These are phyloP conservation scores for Stegana nigrithorax DNA, from an alignment of 2,888 invertebrate species.

Conservation along the genomic window DNA sequence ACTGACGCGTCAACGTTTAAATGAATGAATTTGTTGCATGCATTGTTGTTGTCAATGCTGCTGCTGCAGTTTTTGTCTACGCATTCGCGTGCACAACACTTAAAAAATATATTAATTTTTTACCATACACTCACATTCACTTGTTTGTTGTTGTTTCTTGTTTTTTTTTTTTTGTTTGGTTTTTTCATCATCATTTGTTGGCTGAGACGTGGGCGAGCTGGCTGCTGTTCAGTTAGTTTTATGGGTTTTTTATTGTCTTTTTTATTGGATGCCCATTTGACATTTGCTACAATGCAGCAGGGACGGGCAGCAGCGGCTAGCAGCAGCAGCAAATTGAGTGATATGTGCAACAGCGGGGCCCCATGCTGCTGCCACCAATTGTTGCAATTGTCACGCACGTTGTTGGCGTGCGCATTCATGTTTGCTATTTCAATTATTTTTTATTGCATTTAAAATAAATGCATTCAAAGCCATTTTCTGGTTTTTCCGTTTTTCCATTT, in stretches of 20 bases:
- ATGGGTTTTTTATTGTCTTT: constrained; percentile 14
- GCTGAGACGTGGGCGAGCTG: constrained; percentile 35
- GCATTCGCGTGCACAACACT: no score
- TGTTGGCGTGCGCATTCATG: no score
- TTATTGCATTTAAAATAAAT: not conserved
- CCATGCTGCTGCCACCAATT: constrained; percentile 25
- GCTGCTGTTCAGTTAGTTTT: not conserved
- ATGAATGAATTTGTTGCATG: not conserved
- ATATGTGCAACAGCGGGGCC: constrained; percentile 1
- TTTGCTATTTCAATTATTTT: not conserved
- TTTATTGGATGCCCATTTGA: constrained; percentile 36
- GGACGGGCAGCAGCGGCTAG: no score
- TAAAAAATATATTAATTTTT: constrained; percentile 15
- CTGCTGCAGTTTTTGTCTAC: no score
- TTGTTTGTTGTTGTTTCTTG: not conserved
- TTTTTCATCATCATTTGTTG: constrained; percentile 6
- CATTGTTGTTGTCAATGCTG: no score
- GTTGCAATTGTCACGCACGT: constrained; percentile 12
- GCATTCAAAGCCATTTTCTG: not conserved
- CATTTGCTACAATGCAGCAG: constrained; percentile 31
- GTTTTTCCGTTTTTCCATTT: not conserved
- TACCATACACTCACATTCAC: not conserved
- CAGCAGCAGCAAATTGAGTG: constrained; percentile 38
- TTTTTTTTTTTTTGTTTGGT: not conserved
- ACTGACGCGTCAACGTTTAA: no score